Conservation (phyloP, 2,797 vertebrate genomes). For the Arctocebus calabarensis region DNA sequence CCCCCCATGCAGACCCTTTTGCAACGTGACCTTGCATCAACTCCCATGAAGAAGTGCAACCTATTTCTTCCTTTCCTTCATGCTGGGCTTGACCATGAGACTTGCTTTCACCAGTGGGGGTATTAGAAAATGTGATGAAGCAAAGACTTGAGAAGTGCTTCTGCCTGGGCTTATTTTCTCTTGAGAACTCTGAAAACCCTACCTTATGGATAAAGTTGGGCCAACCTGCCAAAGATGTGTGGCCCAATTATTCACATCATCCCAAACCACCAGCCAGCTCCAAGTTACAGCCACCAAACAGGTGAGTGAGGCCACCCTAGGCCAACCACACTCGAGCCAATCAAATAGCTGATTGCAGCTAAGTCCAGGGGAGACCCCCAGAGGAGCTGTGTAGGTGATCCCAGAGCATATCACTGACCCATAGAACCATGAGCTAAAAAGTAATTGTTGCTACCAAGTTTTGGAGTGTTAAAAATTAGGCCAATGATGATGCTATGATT, state of each 20-base stretch:
- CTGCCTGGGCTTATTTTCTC: background rate
- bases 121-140: background rate
- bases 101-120: background rate
- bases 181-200: constrained; percentile 14
- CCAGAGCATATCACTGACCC: background rate
- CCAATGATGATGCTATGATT: background rate
- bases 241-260: background rate
- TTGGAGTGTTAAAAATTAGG: constrained; percentile 52
- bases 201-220: background rate
- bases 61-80: background rate
- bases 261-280: background rate
- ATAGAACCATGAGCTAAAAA: background rate
- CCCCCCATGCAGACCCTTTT: background rate
- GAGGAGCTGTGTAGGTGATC: background rate
- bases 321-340: background rate
- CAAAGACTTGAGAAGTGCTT: constrained; percentile 19
- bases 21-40: background rate
- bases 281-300: background rate
- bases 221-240: background rate
- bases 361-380: background rate
- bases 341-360: background rate
- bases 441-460: background rate
- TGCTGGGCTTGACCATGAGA: background rate
- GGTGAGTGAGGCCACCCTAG: background rate
- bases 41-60: background rate